These are phyloP conservation scores for Potamilus streckersoni DNA, from an alignment of 1,140 invertebrate species.

Conservation along the genomic window DNA sequence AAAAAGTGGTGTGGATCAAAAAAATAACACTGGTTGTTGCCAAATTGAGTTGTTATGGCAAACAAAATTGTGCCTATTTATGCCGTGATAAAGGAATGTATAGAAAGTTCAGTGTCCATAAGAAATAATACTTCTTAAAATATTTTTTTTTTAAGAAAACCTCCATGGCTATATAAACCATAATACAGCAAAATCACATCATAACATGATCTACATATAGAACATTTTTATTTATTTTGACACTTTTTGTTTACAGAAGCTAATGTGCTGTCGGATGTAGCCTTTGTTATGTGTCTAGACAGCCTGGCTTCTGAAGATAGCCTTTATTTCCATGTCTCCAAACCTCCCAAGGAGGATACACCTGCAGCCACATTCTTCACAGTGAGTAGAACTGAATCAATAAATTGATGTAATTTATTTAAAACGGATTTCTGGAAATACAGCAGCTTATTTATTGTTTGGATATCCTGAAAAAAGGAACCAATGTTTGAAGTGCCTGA, in stretches of 20 bases:
- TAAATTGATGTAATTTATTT: background rate
- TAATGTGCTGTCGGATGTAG: slow-evolving; percentile 76
- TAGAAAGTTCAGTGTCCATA: too few relatives aligned
- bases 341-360: slow-evolving; percentile 90
- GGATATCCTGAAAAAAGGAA: too few relatives aligned
- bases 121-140: too few relatives aligned
- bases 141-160: too few relatives aligned
- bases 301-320: slow-evolving; percentile 77
- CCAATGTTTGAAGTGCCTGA: too few relatives aligned
- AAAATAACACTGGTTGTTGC: too few relatives aligned
- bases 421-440: background rate
- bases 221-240: background rate
- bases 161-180: background rate
- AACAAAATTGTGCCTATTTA: too few relatives aligned
- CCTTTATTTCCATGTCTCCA: slow-evolving; percentile 94
- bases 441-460: too few relatives aligned
- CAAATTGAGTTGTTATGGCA: too few relatives aligned
- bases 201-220: background rate
- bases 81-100: too few relatives aligned
- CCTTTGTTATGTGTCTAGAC: slow-evolving; percentile 92
- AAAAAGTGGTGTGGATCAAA: too few relatives aligned
- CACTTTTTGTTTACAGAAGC: slow-evolving; percentile 58
- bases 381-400: slow-evolving; percentile 56
- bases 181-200: background rate
- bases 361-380: slow-evolving; percentile 80